Evolutionary conservation across 2,888 invertebrate genomes (phyloP).

Genomic region (Philereme vetulata): DNA sequence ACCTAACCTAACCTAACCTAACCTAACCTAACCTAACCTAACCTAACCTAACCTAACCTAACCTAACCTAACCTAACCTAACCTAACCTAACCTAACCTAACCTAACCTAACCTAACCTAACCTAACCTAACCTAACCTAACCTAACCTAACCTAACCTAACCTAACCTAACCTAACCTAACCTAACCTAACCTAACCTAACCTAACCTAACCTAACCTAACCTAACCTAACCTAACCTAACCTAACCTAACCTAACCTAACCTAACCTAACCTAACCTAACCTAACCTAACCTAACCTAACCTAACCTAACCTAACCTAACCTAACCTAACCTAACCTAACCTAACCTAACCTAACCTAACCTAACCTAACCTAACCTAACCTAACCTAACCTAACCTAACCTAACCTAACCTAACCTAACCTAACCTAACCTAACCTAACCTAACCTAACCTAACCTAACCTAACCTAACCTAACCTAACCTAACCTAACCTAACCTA

Average conservation of each 20-base stretch:
- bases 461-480: slow-evolving; percentile 1
- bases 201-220: slow-evolving; percentile 1
- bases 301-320: slow-evolving; percentile 1
- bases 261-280: slow-evolving; percentile 1
- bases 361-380: slow-evolving; percentile 1
- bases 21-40: slow-evolving; percentile 1
- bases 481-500: slow-evolving; percentile 1
- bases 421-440: slow-evolving; percentile 1
- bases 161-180: slow-evolving; percentile 1
- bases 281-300: slow-evolving; percentile 1
- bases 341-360: slow-evolving; percentile 1
- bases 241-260: slow-evolving; percentile 1
- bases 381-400: slow-evolving; percentile 1
- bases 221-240: slow-evolving; percentile 1
- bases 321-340: slow-evolving; percentile 1
- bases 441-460: slow-evolving; percentile 1
- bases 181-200: slow-evolving; percentile 1
- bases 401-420: slow-evolving; percentile 1
- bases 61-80: slow-evolving; percentile 1
- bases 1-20: slow-evolving; percentile 1
- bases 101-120: slow-evolving; percentile 1
- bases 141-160: slow-evolving; percentile 1
- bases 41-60: slow-evolving; percentile 1
- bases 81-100: slow-evolving; percentile 1
- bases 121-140: slow-evolving; percentile 1